Base-by-base conservation (phyloP, 2,888 invertebrate genomes). In the Phyto melanocephala region DNA sequence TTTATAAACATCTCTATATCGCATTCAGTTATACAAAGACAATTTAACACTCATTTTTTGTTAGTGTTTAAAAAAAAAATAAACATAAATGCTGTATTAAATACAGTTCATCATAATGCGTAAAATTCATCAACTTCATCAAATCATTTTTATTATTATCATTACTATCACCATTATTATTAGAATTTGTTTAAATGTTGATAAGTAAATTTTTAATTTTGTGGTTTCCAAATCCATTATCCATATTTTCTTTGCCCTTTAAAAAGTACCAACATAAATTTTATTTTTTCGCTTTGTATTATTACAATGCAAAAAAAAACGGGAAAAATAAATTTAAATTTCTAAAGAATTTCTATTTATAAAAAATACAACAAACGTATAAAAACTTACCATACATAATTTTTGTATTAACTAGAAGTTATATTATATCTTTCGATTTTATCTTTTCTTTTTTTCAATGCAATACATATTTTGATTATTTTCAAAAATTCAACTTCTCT, bases 371-470 rank as follows among this genome's bases (percentile, higher is more conserved):
- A 28, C 52, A 50, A 28, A 37, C 8, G 47, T 47, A 52, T 4
- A 56, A 24, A 37, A 13, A 54, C n/a, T 37, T 58, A 13, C 40
- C 28, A 76, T 68, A 54, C 62, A 68, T 62, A 40, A 45, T 60
- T 71, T 45, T 45, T 45, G 35, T 65, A 65, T 45, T 37, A 75
- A 74, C 28, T 67, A 68, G 50, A 15, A 52, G 70, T 54, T 42
- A 56, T 52, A 52, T 62, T 15, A 47, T 47, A 47, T 47, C 40
- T 58, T 58, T 50, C 10, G 1, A 33, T 42, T 42, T n/a, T n/a
- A n/a, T n/a, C n/a, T n/a, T n/a, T n/a, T 15, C 33, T 15, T n/a
- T 40, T 35, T 60, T 60, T 58, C 33, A 75, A 45, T 15, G 37
- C 20, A 50, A 37, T 24, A 45, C 10, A 35, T 40, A 37, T 76